These are phyloP conservation scores for Gallinago stenura DNA, from an alignment of 2,797 vertebrate genomes.

Conservation along the genomic window DNA sequence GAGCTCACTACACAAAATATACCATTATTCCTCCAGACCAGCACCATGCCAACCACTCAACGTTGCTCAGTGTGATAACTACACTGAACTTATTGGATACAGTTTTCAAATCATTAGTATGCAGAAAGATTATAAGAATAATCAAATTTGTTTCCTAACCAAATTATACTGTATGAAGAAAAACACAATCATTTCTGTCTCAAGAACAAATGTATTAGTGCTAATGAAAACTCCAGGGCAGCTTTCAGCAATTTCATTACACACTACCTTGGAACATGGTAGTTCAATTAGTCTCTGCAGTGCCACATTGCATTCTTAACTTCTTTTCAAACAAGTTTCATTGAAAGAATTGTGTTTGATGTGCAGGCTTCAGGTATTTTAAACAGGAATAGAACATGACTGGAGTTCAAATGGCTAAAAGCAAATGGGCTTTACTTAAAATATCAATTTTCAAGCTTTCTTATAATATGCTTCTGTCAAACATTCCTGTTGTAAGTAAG, in stretches of 20 bases:
- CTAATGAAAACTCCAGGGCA: slow-evolving; percentile 63
- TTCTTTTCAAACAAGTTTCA: slow-evolving; percentile 26
- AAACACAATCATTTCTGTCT: slow-evolving; percentile 48
- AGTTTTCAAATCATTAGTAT: slow-evolving; percentile 21
- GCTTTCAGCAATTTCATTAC: slow-evolving; percentile 59
- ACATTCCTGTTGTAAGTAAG: neutral
- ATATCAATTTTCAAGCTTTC: neutral
- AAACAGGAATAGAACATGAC: neutral
- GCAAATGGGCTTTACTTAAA: neutral
- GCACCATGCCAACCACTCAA: neutral
- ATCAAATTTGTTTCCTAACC: slow-evolving; percentile 35
- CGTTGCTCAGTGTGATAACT: neutral
- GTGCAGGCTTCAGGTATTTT: neutral
- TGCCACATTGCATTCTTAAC: slow-evolving; percentile 10
- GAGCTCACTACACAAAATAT: neutral
- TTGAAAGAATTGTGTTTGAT: neutral
- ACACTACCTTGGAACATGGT: slow-evolving; percentile 9
- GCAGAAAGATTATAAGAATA: slow-evolving; percentile 7
- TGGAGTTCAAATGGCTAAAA: neutral
- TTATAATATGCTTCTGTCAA: neutral
- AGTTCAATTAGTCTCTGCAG: slow-evolving; percentile 56
- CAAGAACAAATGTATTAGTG: slow-evolving; percentile 43
- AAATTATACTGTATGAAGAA: slow-evolving; percentile 25
- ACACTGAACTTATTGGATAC: neutral
- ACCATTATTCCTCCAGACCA: neutral